A percentile compares a stretch with the other conserved stretches of the same genome.
These are phyloP conservation scores for Platypus cylindrus DNA, from an alignment of 2,888 invertebrate genomes.

Conservation along the genomic window DNA sequence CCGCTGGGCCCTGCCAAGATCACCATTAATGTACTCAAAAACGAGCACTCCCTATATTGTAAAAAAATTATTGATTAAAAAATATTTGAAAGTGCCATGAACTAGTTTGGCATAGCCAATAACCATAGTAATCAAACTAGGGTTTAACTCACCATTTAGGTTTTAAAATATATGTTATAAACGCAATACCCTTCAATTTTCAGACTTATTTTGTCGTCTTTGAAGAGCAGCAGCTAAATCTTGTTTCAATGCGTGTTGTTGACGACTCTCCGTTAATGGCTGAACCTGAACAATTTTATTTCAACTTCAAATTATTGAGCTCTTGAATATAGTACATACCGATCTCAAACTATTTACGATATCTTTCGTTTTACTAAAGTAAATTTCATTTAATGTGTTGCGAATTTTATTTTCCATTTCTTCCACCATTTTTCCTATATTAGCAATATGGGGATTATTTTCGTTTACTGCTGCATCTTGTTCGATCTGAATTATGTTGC, in stretches of 20 bases:
- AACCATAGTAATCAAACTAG: no score
- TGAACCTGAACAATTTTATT: conserved; percentile 10
- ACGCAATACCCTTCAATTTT: no score
- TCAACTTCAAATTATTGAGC: background rate
- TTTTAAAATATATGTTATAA: no score
- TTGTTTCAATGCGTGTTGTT: conserved; percentile 72
- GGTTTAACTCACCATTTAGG: no score
- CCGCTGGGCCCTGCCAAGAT: no score
- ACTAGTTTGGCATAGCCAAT: no score
- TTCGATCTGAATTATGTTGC: conserved; percentile 54
- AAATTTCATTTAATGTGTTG: conserved; percentile 95
- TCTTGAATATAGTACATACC: no score
- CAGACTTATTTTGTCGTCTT: conserved; percentile 61
- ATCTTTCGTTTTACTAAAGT: conserved; percentile 98
- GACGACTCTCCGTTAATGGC: conserved; percentile 30
- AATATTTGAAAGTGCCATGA: no score
- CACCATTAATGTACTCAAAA: no score
- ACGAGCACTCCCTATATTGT: no score
- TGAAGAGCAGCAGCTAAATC: conserved; percentile 75
- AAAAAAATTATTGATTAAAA: no score
- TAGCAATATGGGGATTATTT: conserved; percentile 92
- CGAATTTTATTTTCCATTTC: conserved; percentile 99
- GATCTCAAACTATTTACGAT: conserved; percentile 79
- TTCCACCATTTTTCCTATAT: conserved; percentile 97
- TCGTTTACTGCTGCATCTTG: conserved; percentile 85